Base-by-base conservation (phyloP, 2,888 invertebrate genomes). In the Podotricha telesiphe region DNA sequence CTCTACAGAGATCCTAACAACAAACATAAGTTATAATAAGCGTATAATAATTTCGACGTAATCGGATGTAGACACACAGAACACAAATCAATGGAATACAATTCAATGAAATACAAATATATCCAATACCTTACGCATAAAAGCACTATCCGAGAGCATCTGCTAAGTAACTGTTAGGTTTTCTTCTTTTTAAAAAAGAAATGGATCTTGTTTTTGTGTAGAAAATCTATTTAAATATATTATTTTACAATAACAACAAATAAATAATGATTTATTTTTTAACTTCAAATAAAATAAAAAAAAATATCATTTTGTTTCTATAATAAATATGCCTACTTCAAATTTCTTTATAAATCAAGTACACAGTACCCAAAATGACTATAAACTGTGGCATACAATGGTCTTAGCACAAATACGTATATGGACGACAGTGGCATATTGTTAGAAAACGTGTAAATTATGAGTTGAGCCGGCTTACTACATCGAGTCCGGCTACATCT, bases 401-500 rank as follows among this genome's bases (percentile, higher is more conserved):
- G 59, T 51, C 53, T 47, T 61, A 65, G 65, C 59, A 65, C 61
- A 67, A 51, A 56, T 53, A 53, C 64, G 76, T 76, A 78, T 82
- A 71, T 55, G 55, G 37, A 62, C 61, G 61, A 50, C 61, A 68
- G 58, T 17, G 58, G 65, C 62, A 63, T 67, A 67, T 68, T 68
- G 58, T 70, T 65, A 61, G 68, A 68, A 68, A 68, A 61, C 37
- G 67, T 70, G 68, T 70, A 68, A 72, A 65, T 65, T 56, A 73
- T 45, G 66, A 62, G 56, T 65, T 47, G 47, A 53, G 56, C 51
- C 53, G 65, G 56, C 62, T 62, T 61, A 62, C 67, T 65, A 65
- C 65, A 81, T 80, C 80, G 53, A 62, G 83, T 80, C 82, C 83
- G 81, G 84, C 84, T 81, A 82, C 81, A 79, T 86, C 85, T 86